Percentiles rank a stretch among this genome's conserved stretches.
Conservation (phyloP, 2,888 invertebrate species). For the Melieria crassipennis region DNA sequence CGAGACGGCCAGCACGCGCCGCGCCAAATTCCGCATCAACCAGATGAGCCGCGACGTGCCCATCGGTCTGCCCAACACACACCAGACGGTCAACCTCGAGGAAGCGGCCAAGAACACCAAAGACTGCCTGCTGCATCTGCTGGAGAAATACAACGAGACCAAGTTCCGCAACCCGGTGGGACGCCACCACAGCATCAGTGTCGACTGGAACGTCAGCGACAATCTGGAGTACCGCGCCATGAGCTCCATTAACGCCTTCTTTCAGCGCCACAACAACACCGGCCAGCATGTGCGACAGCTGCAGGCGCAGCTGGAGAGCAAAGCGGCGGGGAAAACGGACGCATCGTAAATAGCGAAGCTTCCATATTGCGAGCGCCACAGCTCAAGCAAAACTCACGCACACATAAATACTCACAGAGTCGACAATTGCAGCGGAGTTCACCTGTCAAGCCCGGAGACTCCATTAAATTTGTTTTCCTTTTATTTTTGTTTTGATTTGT, state of each 20-base stretch:
- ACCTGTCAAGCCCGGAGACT: no score
- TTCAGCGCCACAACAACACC: constrained; percentile 71
- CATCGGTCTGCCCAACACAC: constrained; percentile 70
- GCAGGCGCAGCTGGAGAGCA: constrained; percentile 63
- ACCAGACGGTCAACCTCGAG: constrained; percentile 68
- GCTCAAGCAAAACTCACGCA: no score
- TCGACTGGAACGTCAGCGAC: constrained; percentile 79
- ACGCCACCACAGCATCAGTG: constrained; percentile 77
- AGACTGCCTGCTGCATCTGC: constrained; percentile 77
- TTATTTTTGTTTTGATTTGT: no score
- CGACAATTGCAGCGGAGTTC: no score
- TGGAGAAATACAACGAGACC: constrained; percentile 78
- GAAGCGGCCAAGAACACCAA: constrained; percentile 77
- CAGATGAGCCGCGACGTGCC: constrained; percentile 79
- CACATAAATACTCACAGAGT: no score
- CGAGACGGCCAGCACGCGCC: constrained; percentile 64
- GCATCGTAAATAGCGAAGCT: not conserved
- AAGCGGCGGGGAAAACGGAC: constrained; percentile 40
- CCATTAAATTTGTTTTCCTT: no score
- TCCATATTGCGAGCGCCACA: no score
- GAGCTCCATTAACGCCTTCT: constrained; percentile 83
- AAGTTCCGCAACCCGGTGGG: constrained; percentile 67
- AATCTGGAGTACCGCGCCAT: constrained; percentile 80
- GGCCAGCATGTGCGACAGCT: constrained; percentile 60
- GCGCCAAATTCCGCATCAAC: constrained; percentile 74